Base-by-base conservation (phyloP, 2,113 vertebrate species). In the Nematolebias whitei region DNA sequence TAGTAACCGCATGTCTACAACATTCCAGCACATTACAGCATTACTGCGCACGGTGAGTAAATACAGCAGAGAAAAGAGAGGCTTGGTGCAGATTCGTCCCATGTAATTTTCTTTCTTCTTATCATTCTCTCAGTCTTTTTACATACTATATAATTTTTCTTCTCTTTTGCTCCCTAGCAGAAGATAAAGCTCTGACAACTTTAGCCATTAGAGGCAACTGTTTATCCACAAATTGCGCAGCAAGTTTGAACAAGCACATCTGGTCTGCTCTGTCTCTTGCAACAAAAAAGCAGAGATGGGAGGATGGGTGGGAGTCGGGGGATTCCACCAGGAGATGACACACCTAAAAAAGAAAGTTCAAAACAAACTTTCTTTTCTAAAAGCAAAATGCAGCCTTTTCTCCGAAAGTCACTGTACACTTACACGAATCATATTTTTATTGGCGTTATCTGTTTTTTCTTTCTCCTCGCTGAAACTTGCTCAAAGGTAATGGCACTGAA, bases 221-320 rank as follows among this genome's bases (percentile, higher is more conserved):
- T 92, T 95, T 94, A 95, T 97, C 93, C 93, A 93, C 92, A 95
- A 93, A 95, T 95, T 95, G 92, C 93, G 87, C 81, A 76, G 79
- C 96, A 93, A 91, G 96, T 97, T 94, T 86, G 87, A 93, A 96
- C 96, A 96, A 86, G 95, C 85, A 90, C 49, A 57, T 52, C 62
- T 75, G 68, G 44, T 63, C 63, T 69, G 58, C 66, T 68, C 72
- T 70, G 68, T 73, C 70, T 75, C 63, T 58, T 62, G 63, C 60
- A 53, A 57, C 55, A 70, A 19, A 15, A 48, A 50, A 41, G 48
- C 7, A n/a, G 45, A 47, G 56, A 32, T 5, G 45, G 49, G 45
- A 9, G 59, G 12, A 14, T 0, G 19, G 49, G 16, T 1, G 19
- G 49, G n/a, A 1, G 32, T 0, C 15, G 51, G 50, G 59, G 43